Evolutionary conservation across 2,888 invertebrate species (phyloP).

Genomic region (Leptinotarsa haldemani): DNA sequence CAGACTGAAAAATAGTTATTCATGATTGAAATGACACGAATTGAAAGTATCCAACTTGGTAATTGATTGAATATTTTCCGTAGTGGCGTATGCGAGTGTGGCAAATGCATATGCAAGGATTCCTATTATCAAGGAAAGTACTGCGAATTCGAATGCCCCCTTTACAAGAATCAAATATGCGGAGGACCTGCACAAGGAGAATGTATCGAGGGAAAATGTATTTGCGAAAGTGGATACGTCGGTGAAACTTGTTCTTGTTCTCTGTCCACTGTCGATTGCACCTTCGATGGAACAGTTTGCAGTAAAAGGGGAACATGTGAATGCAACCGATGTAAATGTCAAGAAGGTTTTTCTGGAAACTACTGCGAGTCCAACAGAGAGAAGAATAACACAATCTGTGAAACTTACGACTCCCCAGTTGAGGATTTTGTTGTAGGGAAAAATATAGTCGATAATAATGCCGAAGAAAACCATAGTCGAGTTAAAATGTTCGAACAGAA

Average conservation of each 20-base stretch:
- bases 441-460: constrained; percentile 11
- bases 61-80: constrained; percentile 27
- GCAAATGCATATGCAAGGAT: constrained; percentile 68
- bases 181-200: constrained; percentile 60
- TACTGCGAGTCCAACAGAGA: constrained; percentile 70
- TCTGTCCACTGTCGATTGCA: constrained; percentile 56
- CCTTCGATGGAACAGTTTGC: constrained; percentile 66
- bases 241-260: constrained; percentile 74
- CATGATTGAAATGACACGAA: constrained; percentile 37
- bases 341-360: constrained; percentile 63
- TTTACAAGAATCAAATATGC: constrained; percentile 53
- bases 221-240: constrained; percentile 74
- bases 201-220: constrained; percentile 69
- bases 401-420: constrained; percentile 67
- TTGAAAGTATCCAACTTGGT: neutral
- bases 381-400: constrained; percentile 68
- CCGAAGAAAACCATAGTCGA: neutral
- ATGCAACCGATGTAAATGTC: constrained; percentile 71
- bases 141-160: constrained; percentile 82
- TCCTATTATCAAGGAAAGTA: constrained; percentile 68
- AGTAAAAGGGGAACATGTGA: constrained; percentile 81
- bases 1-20: neutral
- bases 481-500: neutral
- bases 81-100: constrained; percentile 72
- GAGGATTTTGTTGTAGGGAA: constrained; percentile 30